phyloP scores from a whole-genome alignment of 1,140 invertebrate species.

The Protaetia brevitarsis region DNA sequence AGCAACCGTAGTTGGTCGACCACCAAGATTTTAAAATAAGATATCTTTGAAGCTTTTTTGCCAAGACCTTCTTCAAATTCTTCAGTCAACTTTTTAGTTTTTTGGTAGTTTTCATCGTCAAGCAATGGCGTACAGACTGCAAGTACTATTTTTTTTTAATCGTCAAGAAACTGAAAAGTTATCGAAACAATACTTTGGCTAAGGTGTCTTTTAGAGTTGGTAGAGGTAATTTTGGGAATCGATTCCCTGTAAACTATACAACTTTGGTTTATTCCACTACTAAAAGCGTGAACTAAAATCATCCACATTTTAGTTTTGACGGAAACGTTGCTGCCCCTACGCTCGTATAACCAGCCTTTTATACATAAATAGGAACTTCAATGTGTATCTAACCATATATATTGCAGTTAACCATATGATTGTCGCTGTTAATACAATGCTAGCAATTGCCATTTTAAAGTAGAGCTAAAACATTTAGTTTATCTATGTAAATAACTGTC shows the following conservation, averaged over 20 bases:
- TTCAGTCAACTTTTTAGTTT: slow-evolving; percentile 79
- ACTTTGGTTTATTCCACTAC: slow-evolving; percentile 79
- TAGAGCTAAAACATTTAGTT: slow-evolving; percentile 61
- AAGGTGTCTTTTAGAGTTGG: slow-evolving; percentile 87
- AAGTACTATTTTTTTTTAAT: slow-evolving; percentile 82
- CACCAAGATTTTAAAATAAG: slow-evolving; percentile 94
- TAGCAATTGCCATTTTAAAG: slow-evolving; percentile 65
- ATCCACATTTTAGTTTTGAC: slow-evolving; percentile 81
- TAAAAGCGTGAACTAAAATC: slow-evolving; percentile 71
- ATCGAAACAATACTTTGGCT: slow-evolving; percentile 62
- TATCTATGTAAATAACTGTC: no score
- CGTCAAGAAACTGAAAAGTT: slow-evolving; percentile 27
- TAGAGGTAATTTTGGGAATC: slow-evolving; percentile 86
- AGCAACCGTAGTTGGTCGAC: slow-evolving; percentile 89
- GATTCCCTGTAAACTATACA: slow-evolving; percentile 98
- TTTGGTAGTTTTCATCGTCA: slow-evolving; percentile 78
- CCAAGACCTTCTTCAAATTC: slow-evolving; percentile 92
- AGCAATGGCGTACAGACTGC: slow-evolving; percentile 80
- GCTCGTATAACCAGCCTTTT: slow-evolving; percentile 99
- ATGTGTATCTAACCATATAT: slow-evolving; percentile 74
- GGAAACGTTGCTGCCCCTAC: slow-evolving; percentile 71
- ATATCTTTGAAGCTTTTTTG: slow-evolving; percentile 89
- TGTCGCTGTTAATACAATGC: slow-evolving; percentile 70
- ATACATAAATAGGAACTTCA: slow-evolving; percentile 89
- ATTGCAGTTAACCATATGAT: slow-evolving; percentile 78